Conservation (phyloP, 2,113 vertebrate species). For the Nothocercus nigrocapillus region DNA sequence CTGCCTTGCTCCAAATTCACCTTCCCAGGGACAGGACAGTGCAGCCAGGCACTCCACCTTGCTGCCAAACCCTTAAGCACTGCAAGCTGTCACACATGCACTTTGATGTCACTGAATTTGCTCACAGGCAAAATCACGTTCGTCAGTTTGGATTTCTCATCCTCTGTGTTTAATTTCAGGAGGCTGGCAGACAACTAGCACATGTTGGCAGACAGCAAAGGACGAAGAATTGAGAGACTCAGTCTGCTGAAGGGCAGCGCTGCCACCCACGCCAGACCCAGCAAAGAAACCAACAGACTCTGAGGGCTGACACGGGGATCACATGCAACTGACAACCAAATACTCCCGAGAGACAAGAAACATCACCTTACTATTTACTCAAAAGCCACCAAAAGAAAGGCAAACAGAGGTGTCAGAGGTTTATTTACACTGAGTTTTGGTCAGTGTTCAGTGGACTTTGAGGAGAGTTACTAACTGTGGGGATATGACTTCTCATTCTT, state of each 20-base stretch:
- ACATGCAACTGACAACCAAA: background rate
- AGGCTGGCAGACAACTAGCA: background rate
- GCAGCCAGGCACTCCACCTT: background rate
- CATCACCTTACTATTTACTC: background rate
- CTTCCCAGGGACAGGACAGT: background rate
- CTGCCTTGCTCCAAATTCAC: background rate
- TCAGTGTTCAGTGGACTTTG: background rate
- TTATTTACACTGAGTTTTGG: fast-evolving
- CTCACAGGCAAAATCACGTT: background rate
- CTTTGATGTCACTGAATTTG: background rate
- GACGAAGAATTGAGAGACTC: background rate
- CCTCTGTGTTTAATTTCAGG: fast-evolving
- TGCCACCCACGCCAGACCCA: background rate
- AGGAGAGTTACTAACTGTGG: background rate
- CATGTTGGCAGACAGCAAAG: background rate
- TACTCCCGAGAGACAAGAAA: background rate
- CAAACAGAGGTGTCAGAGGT: background rate
- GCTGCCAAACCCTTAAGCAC: background rate
- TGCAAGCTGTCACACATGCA: background rate
- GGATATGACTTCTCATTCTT: background rate
- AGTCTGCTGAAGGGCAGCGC: background rate
- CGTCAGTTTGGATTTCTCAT: background rate
- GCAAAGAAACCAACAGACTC: background rate
- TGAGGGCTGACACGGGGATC: background rate
- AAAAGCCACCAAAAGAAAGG: background rate